Base-by-base conservation (phyloP, 2,113 vertebrate species). In the Phocoena phocoena region DNA sequence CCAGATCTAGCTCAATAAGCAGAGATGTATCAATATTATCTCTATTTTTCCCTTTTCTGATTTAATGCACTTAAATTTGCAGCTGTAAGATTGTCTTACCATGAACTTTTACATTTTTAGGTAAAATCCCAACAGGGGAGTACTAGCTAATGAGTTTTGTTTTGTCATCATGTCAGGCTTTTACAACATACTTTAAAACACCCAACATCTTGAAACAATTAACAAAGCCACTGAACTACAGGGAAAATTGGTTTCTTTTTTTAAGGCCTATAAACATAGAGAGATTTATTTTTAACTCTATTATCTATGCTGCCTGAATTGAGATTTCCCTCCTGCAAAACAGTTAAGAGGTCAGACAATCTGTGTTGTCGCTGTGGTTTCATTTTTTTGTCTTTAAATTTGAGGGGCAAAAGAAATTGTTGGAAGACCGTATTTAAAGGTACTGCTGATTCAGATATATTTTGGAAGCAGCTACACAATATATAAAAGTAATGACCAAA, bases 181-280 rank as follows among this genome's bases (percentile, higher is more conserved):
- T 97, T 92, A 95, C 79, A 98, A 94, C 67, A 71, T 58, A 67
- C 38, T 90, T 86, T 92, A 93, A 97, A 90, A 89, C 86, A 93
- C 6, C 38, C 91, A 91, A 71, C 95, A 95, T 98, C 95, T 97
- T 97, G 93, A 97, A 95, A 95, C 91, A 97, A 97, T 95, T 96
- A 90, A 68, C 62, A 94, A 96, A 95, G 73, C 62, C 90, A 83
- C 9, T 95, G 82, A 97, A 92, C 88, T 96, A 96, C 84, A 96
- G 41, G 92, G 88, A 92, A 94, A 95, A 50, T 96, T 96, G 44
- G 41, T 95, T 96, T 97, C 53, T 50, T 95, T 98, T 96, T 76
- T 76, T 63, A 97, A 97, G 62, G 36, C 55, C 44, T 93, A 94
- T 58, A 96, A 97, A 88, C 76, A 97, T 15, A 82, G 53, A 93